Conservation (phyloP, 2,113 vertebrate genomes). For the Taurulus bubalis region DNA sequence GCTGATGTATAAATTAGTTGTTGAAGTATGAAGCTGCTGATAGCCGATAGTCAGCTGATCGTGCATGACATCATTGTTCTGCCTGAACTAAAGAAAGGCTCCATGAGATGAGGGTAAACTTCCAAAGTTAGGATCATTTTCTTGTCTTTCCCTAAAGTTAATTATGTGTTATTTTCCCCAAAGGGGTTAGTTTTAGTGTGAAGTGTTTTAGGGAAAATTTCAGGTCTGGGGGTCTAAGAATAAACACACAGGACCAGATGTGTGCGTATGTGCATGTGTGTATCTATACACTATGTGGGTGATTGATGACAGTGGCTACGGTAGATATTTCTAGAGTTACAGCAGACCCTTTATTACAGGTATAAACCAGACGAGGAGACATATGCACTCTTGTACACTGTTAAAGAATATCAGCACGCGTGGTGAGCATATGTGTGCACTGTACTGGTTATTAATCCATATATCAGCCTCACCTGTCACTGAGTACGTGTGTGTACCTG, state of each 20-base stretch:
- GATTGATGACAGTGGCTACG: conserved; percentile 54
- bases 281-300: conserved; percentile 32
- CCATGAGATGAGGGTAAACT: conserved; percentile 10
- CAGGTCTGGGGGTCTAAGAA: conserved; percentile 30
- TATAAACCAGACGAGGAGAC: conserved; percentile 48
- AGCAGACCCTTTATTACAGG: conserved; percentile 54
- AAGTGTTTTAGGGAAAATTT: conserved; percentile 45
- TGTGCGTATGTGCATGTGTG: conserved; percentile 18
- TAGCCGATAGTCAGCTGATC: conserved; percentile 22
- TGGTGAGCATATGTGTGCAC: conserved; percentile 54
- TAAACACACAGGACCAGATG: conserved; percentile 35
- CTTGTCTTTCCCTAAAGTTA: conserved; percentile 27
- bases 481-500: conserved; percentile 28
- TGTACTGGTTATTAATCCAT: conserved; percentile 50
- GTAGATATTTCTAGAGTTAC: conserved; percentile 61
- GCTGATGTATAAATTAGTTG: conserved; percentile 5
- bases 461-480: conserved; percentile 44
- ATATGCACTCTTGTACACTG: conserved; percentile 25
- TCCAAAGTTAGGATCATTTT: neutral
- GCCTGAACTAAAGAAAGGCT: conserved; percentile 16
- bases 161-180: conserved; percentile 33
- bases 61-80: neutral
- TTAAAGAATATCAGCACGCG: neutral
- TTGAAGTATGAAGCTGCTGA: conserved; percentile 20
- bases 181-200: conserved; percentile 27